phyloP scores from a whole-genome alignment of 1,140 invertebrate species.

The Diabrotica undecimpunctata region DNA sequence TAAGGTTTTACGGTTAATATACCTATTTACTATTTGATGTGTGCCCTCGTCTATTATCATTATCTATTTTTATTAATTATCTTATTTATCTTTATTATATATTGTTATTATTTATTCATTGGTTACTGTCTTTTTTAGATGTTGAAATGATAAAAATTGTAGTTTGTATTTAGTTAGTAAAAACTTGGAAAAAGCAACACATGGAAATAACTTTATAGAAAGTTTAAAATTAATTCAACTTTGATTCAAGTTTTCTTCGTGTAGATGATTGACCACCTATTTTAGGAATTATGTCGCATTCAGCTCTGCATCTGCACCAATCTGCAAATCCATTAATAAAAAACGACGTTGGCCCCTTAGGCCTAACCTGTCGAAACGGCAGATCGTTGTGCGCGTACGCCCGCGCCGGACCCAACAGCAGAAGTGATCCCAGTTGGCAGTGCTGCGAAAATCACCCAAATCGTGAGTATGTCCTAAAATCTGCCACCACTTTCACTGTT shows the following conservation, averaged over 20 bases:
- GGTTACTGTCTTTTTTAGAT: too few relatives aligned
- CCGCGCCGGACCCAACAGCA: conserved; percentile 21
- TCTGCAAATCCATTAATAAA: not conserved
- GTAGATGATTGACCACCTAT: not conserved
- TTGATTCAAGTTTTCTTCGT: not conserved
- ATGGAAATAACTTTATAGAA: too few relatives aligned
- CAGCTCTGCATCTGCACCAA: not conserved
- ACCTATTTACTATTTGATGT: too few relatives aligned
- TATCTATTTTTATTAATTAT: too few relatives aligned
- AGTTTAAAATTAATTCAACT: not conserved
- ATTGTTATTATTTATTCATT: too few relatives aligned
- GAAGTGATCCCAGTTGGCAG: conserved; percentile 18
- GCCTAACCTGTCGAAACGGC: not conserved
- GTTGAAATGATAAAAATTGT: too few relatives aligned
- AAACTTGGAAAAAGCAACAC: too few relatives aligned
- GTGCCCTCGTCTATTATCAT: too few relatives aligned
- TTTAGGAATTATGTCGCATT: not conserved
- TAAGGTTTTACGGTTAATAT: too few relatives aligned
- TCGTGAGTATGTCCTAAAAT: conserved; percentile 16
- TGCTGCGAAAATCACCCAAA: conserved; percentile 26
- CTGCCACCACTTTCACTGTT: conserved; percentile 3
- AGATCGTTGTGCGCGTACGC: conserved; percentile 33
- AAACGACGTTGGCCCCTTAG: not conserved
- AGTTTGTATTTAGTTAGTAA: too few relatives aligned
- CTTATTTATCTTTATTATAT: too few relatives aligned